Evolutionary conservation across 2,888 invertebrate species (phyloP).

Genomic region (Pristionchus entomophagus): DNA sequence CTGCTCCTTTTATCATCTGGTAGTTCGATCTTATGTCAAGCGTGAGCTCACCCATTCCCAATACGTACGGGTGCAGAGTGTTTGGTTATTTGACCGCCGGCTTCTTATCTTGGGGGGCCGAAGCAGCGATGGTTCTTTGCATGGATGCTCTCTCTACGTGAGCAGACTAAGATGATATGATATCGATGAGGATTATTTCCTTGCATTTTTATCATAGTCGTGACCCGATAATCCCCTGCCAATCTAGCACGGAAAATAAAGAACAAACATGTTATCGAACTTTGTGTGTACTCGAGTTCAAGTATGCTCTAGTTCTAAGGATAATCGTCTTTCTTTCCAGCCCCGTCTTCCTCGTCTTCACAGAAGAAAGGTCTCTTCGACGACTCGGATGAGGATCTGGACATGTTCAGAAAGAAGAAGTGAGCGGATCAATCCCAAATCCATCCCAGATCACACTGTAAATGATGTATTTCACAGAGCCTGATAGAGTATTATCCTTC

Average conservation of each 20-base stretch:
- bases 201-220: neutral
- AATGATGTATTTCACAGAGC: neutral
- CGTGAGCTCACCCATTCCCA: too few relatives aligned
- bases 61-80: neutral
- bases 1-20: neutral
- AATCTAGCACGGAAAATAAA: neutral
- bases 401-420: constrained; percentile 51
- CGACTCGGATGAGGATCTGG: constrained; percentile 52
- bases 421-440: neutral
- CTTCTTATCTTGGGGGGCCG: neutral
- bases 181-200: constrained; percentile 27
- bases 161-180: neutral
- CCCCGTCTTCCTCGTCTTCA: constrained; percentile 13
- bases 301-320: neutral
- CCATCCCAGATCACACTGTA: neutral
- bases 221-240: constrained; percentile 15
- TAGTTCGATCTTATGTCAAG: neutral
- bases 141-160: neutral
- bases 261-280: constrained; percentile 35
- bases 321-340: neutral
- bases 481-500: constrained; percentile 18
- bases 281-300: neutral
- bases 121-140: neutral
- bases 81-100: neutral
- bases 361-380: constrained; percentile 51